Conservation (phyloP, 2,888 invertebrate species). For the Rotaria magnacalcarata region DNA sequence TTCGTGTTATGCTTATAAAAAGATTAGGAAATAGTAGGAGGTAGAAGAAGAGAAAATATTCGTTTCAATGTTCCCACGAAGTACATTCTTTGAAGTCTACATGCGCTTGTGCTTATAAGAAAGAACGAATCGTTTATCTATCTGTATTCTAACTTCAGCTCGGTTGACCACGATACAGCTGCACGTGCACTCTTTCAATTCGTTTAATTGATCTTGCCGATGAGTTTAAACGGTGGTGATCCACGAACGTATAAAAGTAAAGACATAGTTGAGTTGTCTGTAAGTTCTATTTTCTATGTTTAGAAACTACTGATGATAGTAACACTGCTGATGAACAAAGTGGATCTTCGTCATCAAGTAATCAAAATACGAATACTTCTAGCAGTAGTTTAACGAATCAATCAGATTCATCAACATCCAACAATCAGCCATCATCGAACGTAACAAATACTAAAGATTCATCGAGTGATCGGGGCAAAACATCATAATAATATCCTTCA, state of each 20-base stretch:
- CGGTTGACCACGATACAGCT: neutral
- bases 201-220: neutral
- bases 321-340: neutral
- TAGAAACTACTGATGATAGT: neutral
- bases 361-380: neutral
- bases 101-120: neutral
- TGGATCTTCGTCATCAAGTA: neutral
- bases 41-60: neutral
- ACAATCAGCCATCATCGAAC: neutral
- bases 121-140: neutral
- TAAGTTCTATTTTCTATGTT: neutral
- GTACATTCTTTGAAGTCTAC: neutral
- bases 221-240: neutral
- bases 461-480: neutral
- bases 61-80: neutral
- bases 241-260: conserved; percentile 5
- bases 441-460: neutral
- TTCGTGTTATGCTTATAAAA: neutral
- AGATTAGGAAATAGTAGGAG: neutral
- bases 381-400: neutral
- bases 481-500: neutral
- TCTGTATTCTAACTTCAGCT: neutral
- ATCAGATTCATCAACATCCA: neutral
- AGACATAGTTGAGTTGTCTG: neutral
- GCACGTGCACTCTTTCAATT: neutral